Evolutionary conservation across 1,140 invertebrate genomes (phyloP).

Genomic region (Pogonomyrmex californicus): DNA sequence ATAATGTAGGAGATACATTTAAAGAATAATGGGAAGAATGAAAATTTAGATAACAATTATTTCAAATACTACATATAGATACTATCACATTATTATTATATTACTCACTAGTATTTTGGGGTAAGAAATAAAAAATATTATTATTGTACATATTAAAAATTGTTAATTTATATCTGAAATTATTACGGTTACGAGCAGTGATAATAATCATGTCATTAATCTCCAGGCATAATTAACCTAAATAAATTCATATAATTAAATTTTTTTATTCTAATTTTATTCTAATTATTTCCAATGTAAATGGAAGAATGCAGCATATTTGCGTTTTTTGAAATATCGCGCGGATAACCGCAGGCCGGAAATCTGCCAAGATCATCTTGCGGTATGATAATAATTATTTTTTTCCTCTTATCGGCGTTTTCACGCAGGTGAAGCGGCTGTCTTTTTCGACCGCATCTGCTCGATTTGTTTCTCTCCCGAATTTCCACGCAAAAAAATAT

Average conservation of each 20-base stretch:
- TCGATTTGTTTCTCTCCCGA: neutral
- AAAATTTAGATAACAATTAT: neutral
- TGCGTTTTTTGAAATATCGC: conserved; percentile 5
- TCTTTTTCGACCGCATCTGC: neutral
- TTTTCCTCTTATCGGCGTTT: conserved; percentile 38
- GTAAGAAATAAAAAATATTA: neutral
- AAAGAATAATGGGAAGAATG: neutral
- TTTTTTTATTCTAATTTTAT: neutral
- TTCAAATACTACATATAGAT: neutral
- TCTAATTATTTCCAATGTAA: neutral
- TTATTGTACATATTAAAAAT: neutral
- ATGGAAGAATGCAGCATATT: neutral
- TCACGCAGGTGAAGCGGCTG: conserved; percentile 45
- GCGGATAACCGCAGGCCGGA: conserved; percentile 49
- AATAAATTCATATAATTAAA: conserved; percentile 21
- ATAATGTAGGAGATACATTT: neutral
- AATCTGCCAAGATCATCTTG: conserved; percentile 49
- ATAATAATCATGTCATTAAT: neutral
- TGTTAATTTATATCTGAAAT: neutral
- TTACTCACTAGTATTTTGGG: too few species aligned
- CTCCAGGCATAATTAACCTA: neutral
- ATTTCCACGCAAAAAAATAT: neutral
- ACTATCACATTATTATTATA: neutral
- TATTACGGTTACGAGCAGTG: neutral
- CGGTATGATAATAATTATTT: conserved; percentile 53